Evolutionary conservation across 1,140 invertebrate genomes (phyloP), one percentile per base, ranked within the genome.

Genomic region (Panulirus ornatus): DNA sequence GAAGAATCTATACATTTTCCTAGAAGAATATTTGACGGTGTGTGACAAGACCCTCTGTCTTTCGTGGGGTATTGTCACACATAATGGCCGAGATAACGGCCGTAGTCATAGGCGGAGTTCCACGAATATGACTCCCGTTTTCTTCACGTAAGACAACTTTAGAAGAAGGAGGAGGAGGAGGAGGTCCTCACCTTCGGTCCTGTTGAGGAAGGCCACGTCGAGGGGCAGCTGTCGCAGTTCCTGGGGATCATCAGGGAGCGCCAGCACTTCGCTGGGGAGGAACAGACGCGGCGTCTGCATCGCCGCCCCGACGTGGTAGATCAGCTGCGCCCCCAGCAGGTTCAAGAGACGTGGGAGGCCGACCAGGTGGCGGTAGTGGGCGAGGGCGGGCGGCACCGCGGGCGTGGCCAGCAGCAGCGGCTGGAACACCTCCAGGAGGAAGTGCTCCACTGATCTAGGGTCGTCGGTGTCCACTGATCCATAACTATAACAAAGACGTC

Each of bases 391-490:
- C 6, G 87, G 78, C 2, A 19, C 47, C 11, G 78, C 66, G 22
- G 79, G 51, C 34, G 27, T 9, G 16, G 47, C 47, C 11, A 75
- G 58, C 30, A 89, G 9, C 58, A 89, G 66, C 19, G 87, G 79
- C 42, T 89, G 87, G 70, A 84, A 89, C n/a, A 89, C 81, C 78
- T 89, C 70, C 79, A 89, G 79, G 19, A 89, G 87, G 66, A 89
- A 89, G 70, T 89, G 79, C 27, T 89, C 27, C 2, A 89, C 79
- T 9, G 66, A 44, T 2, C 38, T 34, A 0, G 87, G 79, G 70
- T 89, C 79, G 70, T 83, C 78, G 8, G 79, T 76, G 1, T 82
- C 79, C 70, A 89, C 58, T 5, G 79, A 58, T 14, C 87, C 87
- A 71, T 89, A 89, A 47, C 87, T 89, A 40, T 9, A 30, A 36